Percentiles rank a stretch among this genome's conserved stretches.
Evolutionary conservation across 2,113 vertebrate genomes (phyloP).

Genomic region (Pagrus major): DNA sequence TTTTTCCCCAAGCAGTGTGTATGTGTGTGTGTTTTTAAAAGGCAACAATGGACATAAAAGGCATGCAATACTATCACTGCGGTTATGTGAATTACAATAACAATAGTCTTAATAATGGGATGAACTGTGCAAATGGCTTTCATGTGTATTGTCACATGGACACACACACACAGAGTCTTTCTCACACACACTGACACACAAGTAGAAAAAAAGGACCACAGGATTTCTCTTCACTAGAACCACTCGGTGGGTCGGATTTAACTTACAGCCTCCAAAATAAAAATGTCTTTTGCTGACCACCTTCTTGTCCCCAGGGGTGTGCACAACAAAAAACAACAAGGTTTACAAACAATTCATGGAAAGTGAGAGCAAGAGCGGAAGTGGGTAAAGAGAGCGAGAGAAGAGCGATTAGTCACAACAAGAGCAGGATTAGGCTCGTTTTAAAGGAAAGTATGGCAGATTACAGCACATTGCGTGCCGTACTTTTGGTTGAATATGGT

Average conservation of each 20-base stretch:
- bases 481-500: conserved; percentile 37
- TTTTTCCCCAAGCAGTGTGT: conserved; percentile 57
- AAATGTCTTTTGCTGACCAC: conserved; percentile 8
- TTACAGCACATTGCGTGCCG: conserved; percentile 44
- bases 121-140: conserved; percentile 69
- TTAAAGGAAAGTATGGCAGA: conserved; percentile 36
- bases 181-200: not conserved
- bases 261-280: conserved; percentile 2
- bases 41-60: conserved; percentile 76
- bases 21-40: conserved; percentile 62
- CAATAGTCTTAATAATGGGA: conserved; percentile 67
- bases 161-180: conserved; percentile 5
- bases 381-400: conserved; percentile 20
- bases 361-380: conserved; percentile 18
- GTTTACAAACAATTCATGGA: conserved; percentile 30
- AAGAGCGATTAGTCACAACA: conserved; percentile 55
- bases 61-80: conserved; percentile 60
- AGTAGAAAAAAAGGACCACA: conserved; percentile 1
- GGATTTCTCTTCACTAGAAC: conserved; percentile 19
- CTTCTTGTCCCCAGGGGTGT: rapidly evolving
- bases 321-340: conserved; percentile 18
- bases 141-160: conserved; percentile 23
- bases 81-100: conserved; percentile 73
- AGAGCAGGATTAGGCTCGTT: conserved; percentile 65
- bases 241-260: conserved; percentile 10